Conservation (phyloP, 2,888 invertebrate genomes). For the Drosophila histrio region DNA sequence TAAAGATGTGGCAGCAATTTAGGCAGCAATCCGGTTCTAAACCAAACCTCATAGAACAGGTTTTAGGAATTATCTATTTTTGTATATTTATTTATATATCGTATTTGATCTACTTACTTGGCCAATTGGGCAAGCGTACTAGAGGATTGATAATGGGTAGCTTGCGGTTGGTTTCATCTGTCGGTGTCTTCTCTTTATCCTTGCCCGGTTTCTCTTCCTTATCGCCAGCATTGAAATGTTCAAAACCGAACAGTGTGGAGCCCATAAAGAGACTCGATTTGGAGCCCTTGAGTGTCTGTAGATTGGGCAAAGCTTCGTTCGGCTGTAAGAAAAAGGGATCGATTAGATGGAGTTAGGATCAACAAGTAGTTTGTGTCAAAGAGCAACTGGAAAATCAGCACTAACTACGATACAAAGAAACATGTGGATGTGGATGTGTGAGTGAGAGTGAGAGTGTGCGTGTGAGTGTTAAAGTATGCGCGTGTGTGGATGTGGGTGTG, state of each 20-base stretch:
- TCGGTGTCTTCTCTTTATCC: conserved; percentile 76
- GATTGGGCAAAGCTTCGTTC: conserved; percentile 84
- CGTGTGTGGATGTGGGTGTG: conserved; percentile 21
- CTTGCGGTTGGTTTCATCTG: conserved; percentile 87
- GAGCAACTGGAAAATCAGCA: conserved; percentile 79
- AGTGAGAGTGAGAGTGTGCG: conserved; percentile 2
- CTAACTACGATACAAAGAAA: conserved; percentile 81
- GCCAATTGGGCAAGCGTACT: conserved; percentile 94
- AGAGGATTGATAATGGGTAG: conserved; percentile 96
- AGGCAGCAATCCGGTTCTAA: too few species aligned
- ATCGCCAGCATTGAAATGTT: conserved; percentile 77
- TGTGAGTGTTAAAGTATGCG: too few species aligned
- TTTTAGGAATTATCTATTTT: too few species aligned
- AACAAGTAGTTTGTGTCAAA: conserved; percentile 56
- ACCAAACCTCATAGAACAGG: too few species aligned
- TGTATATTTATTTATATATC: too few species aligned
- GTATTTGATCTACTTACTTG: conserved; percentile 88
- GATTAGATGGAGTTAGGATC: conserved; percentile 40
- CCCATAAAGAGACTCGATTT: conserved; percentile 86
- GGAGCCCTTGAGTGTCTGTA: conserved; percentile 86
- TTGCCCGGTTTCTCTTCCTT: conserved; percentile 82
- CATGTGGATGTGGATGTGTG: conserved; percentile 46
- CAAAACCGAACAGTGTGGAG: conserved; percentile 82
- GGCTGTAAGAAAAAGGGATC: conserved; percentile 76
- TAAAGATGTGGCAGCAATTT: neutral